Conservation (phyloP, 2,113 vertebrate species). For the Arvicanthis niloticus region DNA sequence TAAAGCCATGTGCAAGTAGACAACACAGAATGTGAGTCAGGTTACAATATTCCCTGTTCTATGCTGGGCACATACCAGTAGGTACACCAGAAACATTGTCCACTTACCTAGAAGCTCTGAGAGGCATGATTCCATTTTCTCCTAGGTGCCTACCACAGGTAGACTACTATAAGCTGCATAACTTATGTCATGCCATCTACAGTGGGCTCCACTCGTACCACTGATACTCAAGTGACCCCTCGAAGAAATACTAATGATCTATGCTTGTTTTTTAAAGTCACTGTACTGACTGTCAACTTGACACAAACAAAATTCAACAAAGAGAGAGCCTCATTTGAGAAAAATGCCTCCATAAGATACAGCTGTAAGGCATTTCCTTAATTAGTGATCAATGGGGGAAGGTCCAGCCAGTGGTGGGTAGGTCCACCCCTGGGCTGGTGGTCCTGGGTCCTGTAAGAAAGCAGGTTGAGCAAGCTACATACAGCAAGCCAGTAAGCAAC, state of each 20-base stretch:
- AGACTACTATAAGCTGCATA: background rate
- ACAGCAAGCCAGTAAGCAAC: background rate
- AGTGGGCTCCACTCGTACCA: background rate
- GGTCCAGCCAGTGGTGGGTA: background rate
- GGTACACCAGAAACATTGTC: background rate
- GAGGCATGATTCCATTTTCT: background rate
- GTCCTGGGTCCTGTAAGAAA: background rate
- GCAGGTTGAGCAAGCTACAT: background rate
- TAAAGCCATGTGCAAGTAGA: background rate
- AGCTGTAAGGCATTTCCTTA: background rate
- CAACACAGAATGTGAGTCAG: background rate
- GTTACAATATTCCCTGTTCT: background rate
- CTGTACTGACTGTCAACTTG: background rate
- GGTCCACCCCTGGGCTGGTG: background rate
- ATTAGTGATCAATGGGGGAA: too few species aligned
- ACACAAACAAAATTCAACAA: background rate
- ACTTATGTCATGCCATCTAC: background rate
- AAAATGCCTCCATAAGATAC: background rate
- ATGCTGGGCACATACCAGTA: background rate
- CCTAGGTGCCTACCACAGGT: background rate
- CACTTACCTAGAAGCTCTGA: background rate
- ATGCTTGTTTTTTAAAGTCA: background rate
- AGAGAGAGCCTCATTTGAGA: background rate
- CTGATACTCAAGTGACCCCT: background rate
- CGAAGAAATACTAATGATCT: constrained; percentile 5